Conservation (phyloP, 2,113 vertebrate genomes). For the Dryoscopus gambensis region DNA sequence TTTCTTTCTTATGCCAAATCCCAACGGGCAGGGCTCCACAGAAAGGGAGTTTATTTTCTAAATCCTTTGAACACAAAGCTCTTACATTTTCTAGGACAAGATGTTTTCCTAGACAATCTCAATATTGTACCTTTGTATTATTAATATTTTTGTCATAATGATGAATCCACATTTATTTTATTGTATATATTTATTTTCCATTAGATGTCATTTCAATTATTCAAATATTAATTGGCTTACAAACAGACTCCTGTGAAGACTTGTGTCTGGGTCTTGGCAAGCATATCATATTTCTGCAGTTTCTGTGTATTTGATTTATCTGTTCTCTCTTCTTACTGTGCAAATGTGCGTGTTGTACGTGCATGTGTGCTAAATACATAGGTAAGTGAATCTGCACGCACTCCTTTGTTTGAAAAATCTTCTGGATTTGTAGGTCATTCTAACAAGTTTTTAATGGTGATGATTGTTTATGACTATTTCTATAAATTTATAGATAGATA, state of each 20-base stretch:
- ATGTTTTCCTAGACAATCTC: slow-evolving; percentile 58
- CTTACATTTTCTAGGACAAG: slow-evolving; percentile 65
- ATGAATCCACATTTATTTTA: not conserved
- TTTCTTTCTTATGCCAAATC: slow-evolving; percentile 69
- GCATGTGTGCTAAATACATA: not conserved
- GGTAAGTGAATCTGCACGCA: not conserved
- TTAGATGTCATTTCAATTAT: not conserved
- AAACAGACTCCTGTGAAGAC: not conserved
- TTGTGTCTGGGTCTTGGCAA: slow-evolving; percentile 1
- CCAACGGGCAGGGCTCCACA: slow-evolving; percentile 48
- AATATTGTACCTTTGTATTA: slow-evolving; percentile 54
- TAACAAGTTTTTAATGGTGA: not conserved
- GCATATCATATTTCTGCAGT: not conserved
- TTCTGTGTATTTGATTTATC: not conserved
- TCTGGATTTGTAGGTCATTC: not conserved
- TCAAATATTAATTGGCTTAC: not conserved
- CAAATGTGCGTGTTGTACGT: not conserved
- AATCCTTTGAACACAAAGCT: slow-evolving; percentile 69
- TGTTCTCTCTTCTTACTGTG: not conserved
- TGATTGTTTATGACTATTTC: not conserved
- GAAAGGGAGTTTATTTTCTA: slow-evolving; percentile 73
- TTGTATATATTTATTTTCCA: slow-evolving; percentile 3
- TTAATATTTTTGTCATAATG: slow-evolving; percentile 40
- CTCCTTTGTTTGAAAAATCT: not conserved
- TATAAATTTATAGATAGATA: not conserved